Base-by-base conservation (phyloP, 2,797 vertebrate genomes). In the Ctenochaetus hawaiiensis region DNA sequence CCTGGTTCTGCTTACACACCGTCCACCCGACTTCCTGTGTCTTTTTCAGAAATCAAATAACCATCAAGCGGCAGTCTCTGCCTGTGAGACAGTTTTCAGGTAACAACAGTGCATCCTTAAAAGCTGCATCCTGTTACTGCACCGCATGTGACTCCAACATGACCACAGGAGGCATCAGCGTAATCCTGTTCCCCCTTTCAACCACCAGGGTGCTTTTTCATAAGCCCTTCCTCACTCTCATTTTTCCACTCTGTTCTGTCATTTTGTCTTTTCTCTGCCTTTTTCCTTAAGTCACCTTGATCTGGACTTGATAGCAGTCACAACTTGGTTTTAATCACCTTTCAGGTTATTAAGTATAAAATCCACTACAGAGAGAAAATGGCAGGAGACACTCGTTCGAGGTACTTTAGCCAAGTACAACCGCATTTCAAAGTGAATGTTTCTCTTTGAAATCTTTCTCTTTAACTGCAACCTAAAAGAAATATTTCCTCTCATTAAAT, bases 21-120 rank as follows among this genome's bases (percentile, higher is more conserved):
- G 52, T 65, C 66, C 72, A 48, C 52, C 41, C 68, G 72, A 48
- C 37, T 65, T 56, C 13, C 39, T 5, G n/a, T 45, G 34, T 67
- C 67, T 73, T 39, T 71, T 70, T 74, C 23, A 60, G n/a, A 61
- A 68, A 75, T 75, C 45, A 76, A 67, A 65, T 71, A 57, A 51
- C 20, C 51, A 74, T 73, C 34, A 75, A 73, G 43, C 52, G 53
- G 56, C 39, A 20, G 0, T 45, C 52, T 43, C 30, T 52, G 54
- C 23, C 47, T 54, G 11, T 72, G 11, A 47, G 45, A 26, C 18
- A 22, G 67, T 66, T 72, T 62, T 26, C 17, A 51, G 47, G 48
- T 51, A 11, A 57, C 26, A 47, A 43, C n/a, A 43, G 20, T n/a
- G 7, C 18, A 20, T 23, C 9, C 23, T 60, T 51, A 52, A 83